Conservation (phyloP, 2,113 vertebrate genomes). For the Camelus bactrianus region DNA sequence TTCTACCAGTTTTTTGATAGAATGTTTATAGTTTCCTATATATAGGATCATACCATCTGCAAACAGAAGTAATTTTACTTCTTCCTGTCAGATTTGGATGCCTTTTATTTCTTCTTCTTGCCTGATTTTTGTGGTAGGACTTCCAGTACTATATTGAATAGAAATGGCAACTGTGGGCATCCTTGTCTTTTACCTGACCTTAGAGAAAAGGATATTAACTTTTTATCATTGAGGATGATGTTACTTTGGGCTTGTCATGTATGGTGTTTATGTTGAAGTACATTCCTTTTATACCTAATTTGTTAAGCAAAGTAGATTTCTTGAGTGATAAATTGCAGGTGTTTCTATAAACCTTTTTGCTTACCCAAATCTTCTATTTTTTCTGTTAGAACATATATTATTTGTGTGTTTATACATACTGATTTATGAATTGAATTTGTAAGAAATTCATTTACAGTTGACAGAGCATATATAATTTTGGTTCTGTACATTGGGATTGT, state of each 20-base stretch:
- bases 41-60: background rate
- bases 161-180: background rate
- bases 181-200: background rate
- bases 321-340: background rate
- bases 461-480: slow-evolving; percentile 25
- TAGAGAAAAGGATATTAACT: background rate
- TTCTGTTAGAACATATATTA: background rate
- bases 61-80: background rate
- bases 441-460: slow-evolving; percentile 48
- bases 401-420: background rate
- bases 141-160: background rate
- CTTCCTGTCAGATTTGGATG: background rate
- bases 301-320: background rate
- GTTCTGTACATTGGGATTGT: background rate
- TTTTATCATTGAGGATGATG: background rate
- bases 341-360: slow-evolving; percentile 32
- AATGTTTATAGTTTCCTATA: background rate
- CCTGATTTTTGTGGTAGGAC: background rate
- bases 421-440: slow-evolving; percentile 48
- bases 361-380: background rate
- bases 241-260: background rate
- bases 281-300: background rate
- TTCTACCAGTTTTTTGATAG: background rate
- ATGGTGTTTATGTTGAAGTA: background rate
- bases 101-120: slow-evolving; percentile 11